These are phyloP conservation scores for Halichoerus grypus DNA, from an alignment of 2,113 vertebrate genomes.

Conservation along the genomic window DNA sequence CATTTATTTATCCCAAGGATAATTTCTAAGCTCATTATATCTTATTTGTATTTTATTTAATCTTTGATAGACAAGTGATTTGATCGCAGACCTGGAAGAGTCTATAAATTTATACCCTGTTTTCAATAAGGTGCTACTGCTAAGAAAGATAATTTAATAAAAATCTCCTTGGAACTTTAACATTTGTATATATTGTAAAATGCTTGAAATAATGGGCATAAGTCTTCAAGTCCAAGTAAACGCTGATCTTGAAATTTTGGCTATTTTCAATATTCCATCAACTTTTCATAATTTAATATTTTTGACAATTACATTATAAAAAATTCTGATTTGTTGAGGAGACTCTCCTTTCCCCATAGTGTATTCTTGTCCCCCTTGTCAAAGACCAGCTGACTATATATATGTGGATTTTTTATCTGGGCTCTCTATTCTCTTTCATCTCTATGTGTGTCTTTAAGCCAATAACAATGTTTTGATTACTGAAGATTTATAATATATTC, in stretches of 20 bases:
- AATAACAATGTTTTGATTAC: neutral
- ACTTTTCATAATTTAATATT: neutral
- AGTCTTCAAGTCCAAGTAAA: neutral
- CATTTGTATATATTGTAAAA: neutral
- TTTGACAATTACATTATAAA: neutral
- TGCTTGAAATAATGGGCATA: neutral
- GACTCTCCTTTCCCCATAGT: neutral
- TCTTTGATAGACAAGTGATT: neutral
- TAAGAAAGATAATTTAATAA: neutral
- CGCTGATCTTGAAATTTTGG: neutral
- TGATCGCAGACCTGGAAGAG: neutral
- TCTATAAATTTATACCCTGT: neutral
- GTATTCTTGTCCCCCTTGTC: neutral
- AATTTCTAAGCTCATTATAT: neutral
- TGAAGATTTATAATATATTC: neutral
- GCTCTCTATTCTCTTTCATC: neutral
- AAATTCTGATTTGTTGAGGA: neutral
- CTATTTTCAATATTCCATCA: neutral
- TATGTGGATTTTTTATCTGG: neutral
- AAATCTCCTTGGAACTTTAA: neutral
- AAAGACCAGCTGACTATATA: neutral
- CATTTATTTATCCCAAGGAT: neutral
- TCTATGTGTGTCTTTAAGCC: neutral
- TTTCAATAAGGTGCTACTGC: neutral
- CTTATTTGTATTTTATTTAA: neutral